Evolutionary conservation across 2,113 vertebrate genomes (phyloP), one percentile per base, ranked within the genome.

Genomic region (Regulus satrapa): DNA sequence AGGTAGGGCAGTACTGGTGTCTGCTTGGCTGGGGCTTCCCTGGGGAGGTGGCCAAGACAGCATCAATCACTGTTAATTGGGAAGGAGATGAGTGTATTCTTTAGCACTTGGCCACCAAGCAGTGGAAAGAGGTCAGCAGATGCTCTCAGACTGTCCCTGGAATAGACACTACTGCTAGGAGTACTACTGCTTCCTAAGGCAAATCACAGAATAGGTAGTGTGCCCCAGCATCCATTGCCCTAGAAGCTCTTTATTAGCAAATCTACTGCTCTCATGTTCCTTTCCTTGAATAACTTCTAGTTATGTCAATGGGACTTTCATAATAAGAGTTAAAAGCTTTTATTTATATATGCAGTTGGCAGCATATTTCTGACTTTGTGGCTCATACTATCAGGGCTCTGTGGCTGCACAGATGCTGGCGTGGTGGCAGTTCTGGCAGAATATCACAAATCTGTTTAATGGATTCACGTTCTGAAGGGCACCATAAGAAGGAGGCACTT

Each of bases 381-480:
- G 76, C 82, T 66, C 31, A 31, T 34, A 55, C 85, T 52, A 36
- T 92, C 88, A 92, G 75, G 85, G 54, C 51, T 86, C 63, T 95
- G 84, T 41, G 18, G 49, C 1, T 85, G 84, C 80, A 73, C 78
- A 63, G 77, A 36, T 74, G 89, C 88, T 78, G 87, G 54, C 85
- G 38, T 75, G 83, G 88, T 89, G 84, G 92, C 86, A 95, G 66
- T 86, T 85, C 69, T 86, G 72, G 64, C 10, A 32, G 59, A 95
- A 49, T 83, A 77, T 69, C 67, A 89, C 82, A 38, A 7, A 55
- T 77, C 61, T 72, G 18, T 49, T 62, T 84, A 90, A 95, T 52
- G 94, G 68, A 61, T 82, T 94, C 40, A 69, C 85, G 32, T 94
- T 95, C 75, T 92, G 88, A 94, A 96, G 92, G 96, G 45, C 40